Percentiles rank a stretch among this genome's conserved stretches.
These are phyloP conservation scores for Onychostoma macrolepis DNA, from an alignment of 2,113 vertebrate species.

Conservation along the genomic window DNA sequence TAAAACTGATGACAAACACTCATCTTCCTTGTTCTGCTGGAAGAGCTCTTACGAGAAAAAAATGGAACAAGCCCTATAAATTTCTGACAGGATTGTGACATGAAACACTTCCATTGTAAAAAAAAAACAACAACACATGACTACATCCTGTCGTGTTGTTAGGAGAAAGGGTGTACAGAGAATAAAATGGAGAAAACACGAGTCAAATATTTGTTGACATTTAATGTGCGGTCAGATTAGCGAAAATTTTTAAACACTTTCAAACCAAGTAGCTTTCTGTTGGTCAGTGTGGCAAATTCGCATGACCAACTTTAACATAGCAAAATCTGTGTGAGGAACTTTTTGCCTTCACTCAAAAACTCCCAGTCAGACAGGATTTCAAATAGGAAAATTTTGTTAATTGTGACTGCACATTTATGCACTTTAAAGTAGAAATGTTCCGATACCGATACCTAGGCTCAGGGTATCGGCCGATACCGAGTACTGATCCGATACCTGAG, in stretches of 20 bases:
- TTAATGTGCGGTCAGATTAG: not conserved
- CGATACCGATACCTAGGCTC: too few species aligned
- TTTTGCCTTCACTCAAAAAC: not conserved
- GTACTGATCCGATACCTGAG: too few species aligned
- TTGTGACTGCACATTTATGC: not conserved
- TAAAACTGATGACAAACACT: not conserved
- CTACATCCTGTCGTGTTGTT: not conserved
- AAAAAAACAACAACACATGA: not conserved
- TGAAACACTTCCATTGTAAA: conserved; percentile 3
- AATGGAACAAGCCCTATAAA: not conserved
- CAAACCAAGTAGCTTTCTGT: not conserved
- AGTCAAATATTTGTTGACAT: not conserved
- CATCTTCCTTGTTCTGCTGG: not conserved
- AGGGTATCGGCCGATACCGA: too few species aligned
- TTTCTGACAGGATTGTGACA: not conserved
- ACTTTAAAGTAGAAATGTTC: too few species aligned
- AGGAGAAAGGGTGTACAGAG: not conserved
- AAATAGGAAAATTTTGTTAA: too few species aligned
- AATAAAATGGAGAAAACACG: not conserved
- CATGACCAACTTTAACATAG: not conserved
- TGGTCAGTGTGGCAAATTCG: not conserved
- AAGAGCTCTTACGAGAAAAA: not conserved
- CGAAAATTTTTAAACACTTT: not conserved
- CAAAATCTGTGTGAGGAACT: not conserved
- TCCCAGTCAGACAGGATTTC: too few species aligned